Percentiles rank a stretch among this genome's conserved stretches.
Evolutionary conservation across 2,113 vertebrate species (phyloP).

Genomic region (Aphyosemion australe): DNA sequence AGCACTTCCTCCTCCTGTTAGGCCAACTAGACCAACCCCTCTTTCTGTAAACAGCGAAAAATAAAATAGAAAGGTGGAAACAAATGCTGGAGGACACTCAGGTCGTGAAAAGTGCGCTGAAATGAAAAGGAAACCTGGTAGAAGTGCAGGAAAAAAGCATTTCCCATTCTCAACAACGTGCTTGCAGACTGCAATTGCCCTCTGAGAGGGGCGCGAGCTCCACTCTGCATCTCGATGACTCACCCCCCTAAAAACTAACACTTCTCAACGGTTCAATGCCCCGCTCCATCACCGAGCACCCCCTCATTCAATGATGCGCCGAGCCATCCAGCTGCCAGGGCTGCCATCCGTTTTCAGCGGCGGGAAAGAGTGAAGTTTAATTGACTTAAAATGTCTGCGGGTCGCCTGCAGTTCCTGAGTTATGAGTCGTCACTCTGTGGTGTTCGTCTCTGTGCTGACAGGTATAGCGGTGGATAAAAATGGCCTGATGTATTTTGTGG

Average conservation of each 20-base stretch:
- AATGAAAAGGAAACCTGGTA: conserved; percentile 2
- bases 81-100: conserved; percentile 27
- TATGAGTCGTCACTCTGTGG: conserved; percentile 45
- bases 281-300: conserved; percentile 51
- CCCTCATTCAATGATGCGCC: conserved; percentile 52
- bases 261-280: conserved; percentile 51
- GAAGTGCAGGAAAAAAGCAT: conserved; percentile 17
- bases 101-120: conserved; percentile 5
- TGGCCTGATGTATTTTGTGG: conserved; percentile 98
- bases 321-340: conserved; percentile 57
- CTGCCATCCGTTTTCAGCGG: conserved; percentile 46
- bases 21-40: conserved; percentile 44
- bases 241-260: conserved; percentile 64
- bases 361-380: conserved; percentile 54
- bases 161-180: conserved; percentile 25
- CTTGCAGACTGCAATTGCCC: conserved; percentile 39
- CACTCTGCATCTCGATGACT: conserved; percentile 53
- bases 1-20: conserved; percentile 55
- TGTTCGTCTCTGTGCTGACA: conserved; percentile 61
- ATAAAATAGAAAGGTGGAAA: conserved; percentile 24
- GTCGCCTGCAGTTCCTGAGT: conserved; percentile 33
- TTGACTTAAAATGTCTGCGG: conserved; percentile 57
- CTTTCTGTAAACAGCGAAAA: conserved; percentile 29
- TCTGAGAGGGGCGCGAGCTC: conserved; percentile 43
- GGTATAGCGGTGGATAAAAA: conserved; percentile 98